Base-by-base conservation (phyloP, 2,113 vertebrate species). In the Cheirogaleus medius region DNA sequence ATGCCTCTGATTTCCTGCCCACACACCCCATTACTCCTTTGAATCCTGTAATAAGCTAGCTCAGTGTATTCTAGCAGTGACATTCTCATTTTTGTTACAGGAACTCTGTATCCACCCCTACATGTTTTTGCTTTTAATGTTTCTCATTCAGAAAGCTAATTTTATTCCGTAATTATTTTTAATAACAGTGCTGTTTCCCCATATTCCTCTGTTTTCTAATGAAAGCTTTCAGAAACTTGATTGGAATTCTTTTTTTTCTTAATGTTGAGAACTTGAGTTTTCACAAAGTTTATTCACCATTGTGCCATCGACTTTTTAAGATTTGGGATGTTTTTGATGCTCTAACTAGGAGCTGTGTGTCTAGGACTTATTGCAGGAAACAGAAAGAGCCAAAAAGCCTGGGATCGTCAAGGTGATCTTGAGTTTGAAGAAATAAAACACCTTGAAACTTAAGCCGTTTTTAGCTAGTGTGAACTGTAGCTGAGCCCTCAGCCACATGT, bases 131-230 rank as follows among this genome's bases (percentile, higher is more conserved):
- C 64, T 90, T 74, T 84, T 78, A 92, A 83, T 0, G 2, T 60
- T 84, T 76, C 54, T 87, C 78, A 94, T 94, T 97, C 95, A 95
- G 69, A 90, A 94, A 77, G 88, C 87, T 83, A 83, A 87, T 96
- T 96, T 97, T 86, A 97, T 87, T 93, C 69, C 73, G 68, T 87
- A 44, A 80, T 94, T 81, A 88, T 84, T 90, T 96, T 92, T 94
- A 91, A 94, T 71, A 96, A 76, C 37, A 84, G 63, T n/a, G 34
- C 49, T 42, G 49, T 95, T 95, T 88, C 23, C 29, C 37, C 9
- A 23, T 13, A 87, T 34, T 78, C 64, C 14, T 96, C 56, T 23
- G 56, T 56, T 90, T 85, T 63, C 44, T 47, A 69, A 56, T n/a
- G 73, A 95, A 90, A 95, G 25, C n/a, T 93, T 90, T 96, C 44